Evolutionary conservation across 2,888 invertebrate genomes (phyloP).

Genomic region (Selenia dentaria): DNA sequence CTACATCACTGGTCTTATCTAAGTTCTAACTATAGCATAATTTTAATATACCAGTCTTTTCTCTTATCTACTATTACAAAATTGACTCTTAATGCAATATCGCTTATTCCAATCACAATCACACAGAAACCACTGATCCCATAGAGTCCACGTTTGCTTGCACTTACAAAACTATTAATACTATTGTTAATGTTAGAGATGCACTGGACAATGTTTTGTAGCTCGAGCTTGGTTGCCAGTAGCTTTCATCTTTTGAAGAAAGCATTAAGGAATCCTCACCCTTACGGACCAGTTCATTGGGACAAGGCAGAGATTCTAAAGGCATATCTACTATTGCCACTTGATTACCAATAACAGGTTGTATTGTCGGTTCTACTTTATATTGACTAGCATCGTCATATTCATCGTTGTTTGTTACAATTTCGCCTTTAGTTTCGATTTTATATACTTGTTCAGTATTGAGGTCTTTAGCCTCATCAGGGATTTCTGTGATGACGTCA

Average conservation of each 20-base stretch:
- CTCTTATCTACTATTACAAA: slow-evolving; percentile 48
- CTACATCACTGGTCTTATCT: slow-evolving; percentile 29
- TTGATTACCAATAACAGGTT: slow-evolving; percentile 53
- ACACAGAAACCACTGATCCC: slow-evolving; percentile 31
- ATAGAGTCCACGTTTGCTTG: slow-evolving; percentile 20
- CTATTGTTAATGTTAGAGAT: slow-evolving; percentile 46
- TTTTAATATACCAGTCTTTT: slow-evolving; percentile 76
- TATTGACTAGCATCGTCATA: slow-evolving; percentile 54
- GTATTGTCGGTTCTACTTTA: slow-evolving; percentile 57
- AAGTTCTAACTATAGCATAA: slow-evolving; percentile 45
- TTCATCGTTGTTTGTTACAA: slow-evolving; percentile 50
- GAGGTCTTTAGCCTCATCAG: slow-evolving; percentile 21
- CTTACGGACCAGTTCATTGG: slow-evolving; percentile 55
- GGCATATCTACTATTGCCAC: slow-evolving; percentile 59
- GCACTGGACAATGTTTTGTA: slow-evolving; percentile 45
- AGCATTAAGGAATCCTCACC: slow-evolving; percentile 75
- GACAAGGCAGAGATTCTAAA: slow-evolving; percentile 61
- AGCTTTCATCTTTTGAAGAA: slow-evolving; percentile 71
- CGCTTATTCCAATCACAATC: slow-evolving; percentile 27
- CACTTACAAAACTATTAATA: slow-evolving; percentile 42
- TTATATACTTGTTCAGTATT: slow-evolving; percentile 50
- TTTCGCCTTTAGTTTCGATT: slow-evolving; percentile 47
- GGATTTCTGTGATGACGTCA: slow-evolving; percentile 22
- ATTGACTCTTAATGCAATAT: slow-evolving; percentile 22
- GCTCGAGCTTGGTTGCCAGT: slow-evolving; percentile 62